phyloP scores from a whole-genome alignment of 1,140 invertebrate genomes.

The Sinonovacula constricta region DNA sequence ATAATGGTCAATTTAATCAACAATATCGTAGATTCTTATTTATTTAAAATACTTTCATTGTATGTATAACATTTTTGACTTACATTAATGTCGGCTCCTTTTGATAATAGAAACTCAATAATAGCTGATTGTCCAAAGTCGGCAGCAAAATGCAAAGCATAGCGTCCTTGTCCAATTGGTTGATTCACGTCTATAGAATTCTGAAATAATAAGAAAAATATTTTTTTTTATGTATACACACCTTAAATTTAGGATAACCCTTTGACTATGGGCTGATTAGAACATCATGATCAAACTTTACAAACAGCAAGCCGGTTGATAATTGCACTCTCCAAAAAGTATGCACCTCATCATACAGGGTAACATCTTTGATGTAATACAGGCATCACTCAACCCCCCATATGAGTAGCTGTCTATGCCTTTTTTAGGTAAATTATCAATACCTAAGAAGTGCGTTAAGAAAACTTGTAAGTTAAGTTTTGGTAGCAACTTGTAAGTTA shows the following conservation, averaged over 20 bases:
- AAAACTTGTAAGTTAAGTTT: too few species aligned
- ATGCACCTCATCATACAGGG: not conserved
- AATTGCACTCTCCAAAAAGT: not conserved
- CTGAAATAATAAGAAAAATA: conserved; percentile 34
- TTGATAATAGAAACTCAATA: conserved; percentile 91
- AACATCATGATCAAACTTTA: not conserved
- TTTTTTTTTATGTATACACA: not conserved
- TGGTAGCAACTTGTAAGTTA: too few species aligned
- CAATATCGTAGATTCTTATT: too few species aligned
- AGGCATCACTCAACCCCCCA: too few species aligned
- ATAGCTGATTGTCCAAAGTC: conserved; percentile 96
- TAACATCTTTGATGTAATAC: too few species aligned
- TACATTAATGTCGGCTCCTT: conserved; percentile 96
- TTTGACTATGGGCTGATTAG: not conserved
- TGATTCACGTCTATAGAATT: conserved; percentile 52
- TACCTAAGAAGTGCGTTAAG: too few species aligned
- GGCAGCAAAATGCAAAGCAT: conserved; percentile 83
- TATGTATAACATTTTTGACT: too few species aligned
- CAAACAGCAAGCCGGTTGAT: not conserved
- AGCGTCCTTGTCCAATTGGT: conserved; percentile 56
- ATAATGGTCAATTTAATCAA: too few species aligned
- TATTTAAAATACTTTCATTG: too few species aligned
- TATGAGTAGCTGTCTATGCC: too few species aligned
- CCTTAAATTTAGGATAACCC: not conserved
- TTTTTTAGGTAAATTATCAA: too few species aligned